phyloP scores from a whole-genome alignment of 30 jellyfish, hydroid and myxozoan species.

The Clytia hemisphaerica region DNA sequence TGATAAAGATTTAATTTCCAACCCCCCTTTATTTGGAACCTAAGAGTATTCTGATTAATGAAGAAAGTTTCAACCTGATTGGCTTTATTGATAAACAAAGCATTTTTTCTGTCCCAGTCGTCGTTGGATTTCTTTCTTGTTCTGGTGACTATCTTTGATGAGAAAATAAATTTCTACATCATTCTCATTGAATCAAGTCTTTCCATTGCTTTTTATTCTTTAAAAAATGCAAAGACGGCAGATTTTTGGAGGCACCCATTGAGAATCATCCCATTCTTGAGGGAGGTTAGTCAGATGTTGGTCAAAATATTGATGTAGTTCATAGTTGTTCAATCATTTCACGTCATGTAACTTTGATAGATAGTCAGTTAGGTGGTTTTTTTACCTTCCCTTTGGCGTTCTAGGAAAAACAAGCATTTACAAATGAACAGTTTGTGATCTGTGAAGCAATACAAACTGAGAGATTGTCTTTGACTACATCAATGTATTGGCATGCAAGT shows the following conservation, averaged over 20 bases:
- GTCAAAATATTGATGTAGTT: background rate
- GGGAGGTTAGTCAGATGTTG: background rate
- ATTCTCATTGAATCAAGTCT: conserved; percentile 22
- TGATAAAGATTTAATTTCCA: too few relatives aligned
- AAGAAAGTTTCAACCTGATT: background rate
- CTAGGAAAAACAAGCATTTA: background rate
- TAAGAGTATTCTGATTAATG: background rate
- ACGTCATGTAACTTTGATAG: background rate
- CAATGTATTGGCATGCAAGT: background rate
- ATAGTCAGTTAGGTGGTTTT: background rate
- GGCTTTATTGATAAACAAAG: too few relatives aligned
- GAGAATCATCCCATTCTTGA: background rate
- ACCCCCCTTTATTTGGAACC: too few relatives aligned
- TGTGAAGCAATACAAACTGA: background rate
- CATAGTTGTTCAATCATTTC: background rate
- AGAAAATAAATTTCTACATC: too few relatives aligned
- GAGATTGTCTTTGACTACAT: background rate
- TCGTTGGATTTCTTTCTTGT: too few relatives aligned
- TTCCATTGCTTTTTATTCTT: background rate
- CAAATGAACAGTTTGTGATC: background rate
- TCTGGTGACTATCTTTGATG: too few relatives aligned
- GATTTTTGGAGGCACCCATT: background rate
- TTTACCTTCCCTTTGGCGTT: background rate
- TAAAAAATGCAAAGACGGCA: background rate
- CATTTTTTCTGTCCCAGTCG: too few relatives aligned